Base-by-base conservation (phyloP, 2,113 vertebrate species). In the Platysternon megacephalum region DNA sequence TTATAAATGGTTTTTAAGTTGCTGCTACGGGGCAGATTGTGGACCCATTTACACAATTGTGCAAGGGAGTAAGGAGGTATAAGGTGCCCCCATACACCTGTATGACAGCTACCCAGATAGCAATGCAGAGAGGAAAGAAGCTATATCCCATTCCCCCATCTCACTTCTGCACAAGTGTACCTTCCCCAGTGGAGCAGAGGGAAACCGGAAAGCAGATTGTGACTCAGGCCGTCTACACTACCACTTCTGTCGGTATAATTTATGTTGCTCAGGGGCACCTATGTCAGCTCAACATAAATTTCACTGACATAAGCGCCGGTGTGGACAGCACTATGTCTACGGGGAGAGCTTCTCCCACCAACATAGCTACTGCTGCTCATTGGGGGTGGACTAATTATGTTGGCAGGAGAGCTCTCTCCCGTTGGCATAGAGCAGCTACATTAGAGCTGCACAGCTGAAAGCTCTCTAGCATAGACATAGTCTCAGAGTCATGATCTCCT, bases 91-190 rank as follows among this genome's bases (percentile, higher is more conserved):
- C 12, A 35, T 80, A 35, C 11, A 32, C 0, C 0, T 2, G 0
- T 39, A 1, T 53, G 14, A 5, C 74, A 10, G 3, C 48, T 82
- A 79, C 8, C 10, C 11, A 42, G 35, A 32, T 46, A 78, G 26
- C 11, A 10, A 1, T 56, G 42, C 52, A 72, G 24, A 46, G 42
- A 85, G 2, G 28, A 87, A 12, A 51, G 32, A 26, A 65, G 72
- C 44, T 65, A 22, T 6, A 0, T 0, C 0, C 13, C 13, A 29
- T 24, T 74, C 11, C 19, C 0, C 0, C 21, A 86, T 28, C 8
- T 52, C 42, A 35, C 65, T 48, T 28, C 80, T 79, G 7, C 1
- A 2, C 74, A 51, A 0, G 0, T 8, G 4, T 56, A 51, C 7
- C 32, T n/a, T 68, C 14, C 35, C 8, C 16, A 17, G 39, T 5